Evolutionary conservation across 1,140 invertebrate species (phyloP), one percentile per base, ranked within the genome.

Genomic region (Magallana ariakensis): DNA sequence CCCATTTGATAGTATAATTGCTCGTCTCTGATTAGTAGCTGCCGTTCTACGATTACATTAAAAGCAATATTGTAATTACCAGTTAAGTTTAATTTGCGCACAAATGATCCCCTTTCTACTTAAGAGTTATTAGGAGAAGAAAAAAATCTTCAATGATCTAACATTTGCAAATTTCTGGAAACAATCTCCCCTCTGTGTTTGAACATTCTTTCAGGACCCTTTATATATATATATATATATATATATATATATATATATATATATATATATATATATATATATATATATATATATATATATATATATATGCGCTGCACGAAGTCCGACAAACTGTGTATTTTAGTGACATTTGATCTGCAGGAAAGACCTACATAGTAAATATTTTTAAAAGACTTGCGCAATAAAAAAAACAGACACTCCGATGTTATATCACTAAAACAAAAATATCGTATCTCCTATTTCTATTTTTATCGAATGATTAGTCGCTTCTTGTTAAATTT

Each of bases 11-110:
- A 26, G 22, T 9, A 26, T 75, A 75, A 75, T 75, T 75, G 66
- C 66, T 75, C 22, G 66, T 75, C 33, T 19, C 66, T 75, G 66
- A 75, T 75, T 75, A 75, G 66, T 8, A 75, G 66, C 66, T 75
- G 66, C 66, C 66, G 33, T 26, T 26, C 11, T 13, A 26, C 22
- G 22, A 75, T 75, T 26, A 75, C 66, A 75, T 75, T 75, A 75
- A 75, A 75, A 75, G 66, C 66, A 75, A 75, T 75, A 75, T 75
- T 75, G 66, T 75, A 75, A 75, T 75, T 75, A 75, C 66, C 22
- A 75, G 66, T 75, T 10, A 75, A 75, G 66, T 75, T 75, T 75
- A 75, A 75, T 75, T 75, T 75, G 66, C 66, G 33, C 66, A 75
- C 66, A 75, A 75, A 75, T 75, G 66, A 75, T 22, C 22, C 66